Conservation (phyloP, 2,888 invertebrate species). For the Masnerella sp. region DNA sequence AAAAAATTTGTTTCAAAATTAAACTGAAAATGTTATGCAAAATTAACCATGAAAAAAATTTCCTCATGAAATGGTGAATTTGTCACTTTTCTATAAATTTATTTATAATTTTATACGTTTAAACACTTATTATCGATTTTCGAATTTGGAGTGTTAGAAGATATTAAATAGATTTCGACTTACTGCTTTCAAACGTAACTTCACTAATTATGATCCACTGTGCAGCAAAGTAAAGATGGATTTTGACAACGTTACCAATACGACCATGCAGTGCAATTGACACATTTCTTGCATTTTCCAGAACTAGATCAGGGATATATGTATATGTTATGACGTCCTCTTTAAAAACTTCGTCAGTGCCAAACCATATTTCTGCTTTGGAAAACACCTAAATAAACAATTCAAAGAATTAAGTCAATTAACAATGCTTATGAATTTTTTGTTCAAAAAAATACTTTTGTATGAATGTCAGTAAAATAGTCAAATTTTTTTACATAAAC, state of each 20-base stretch:
- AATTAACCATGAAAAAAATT: no score
- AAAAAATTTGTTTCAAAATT: no score
- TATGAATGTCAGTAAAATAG: no score
- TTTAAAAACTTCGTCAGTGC: conserved; percentile 70
- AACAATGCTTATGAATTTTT: no score
- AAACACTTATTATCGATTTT: background rate
- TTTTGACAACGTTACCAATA: conserved; percentile 81
- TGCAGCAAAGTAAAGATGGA: conserved; percentile 83
- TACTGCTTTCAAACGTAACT: conserved; percentile 82
- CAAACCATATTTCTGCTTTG: conserved; percentile 83
- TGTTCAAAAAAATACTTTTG: no score
- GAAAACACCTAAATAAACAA: conserved; percentile 84
- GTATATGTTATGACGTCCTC: conserved; percentile 75
- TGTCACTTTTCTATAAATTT: background rate
- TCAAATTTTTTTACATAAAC: no score
- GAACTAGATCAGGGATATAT: conserved; percentile 81
- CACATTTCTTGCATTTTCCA: conserved; percentile 84
- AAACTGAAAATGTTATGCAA: no score
- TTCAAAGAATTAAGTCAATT: no score
- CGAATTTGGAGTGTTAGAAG: no score
- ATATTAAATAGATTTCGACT: conserved; percentile 68
- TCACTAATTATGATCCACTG: conserved; percentile 87
- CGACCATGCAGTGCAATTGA: conserved; percentile 82
- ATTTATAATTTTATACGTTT: background rate
- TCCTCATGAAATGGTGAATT: no score